These are phyloP conservation scores for Rhagologus leucostigma DNA, from an alignment of 2,113 vertebrate species.

Conservation along the genomic window DNA sequence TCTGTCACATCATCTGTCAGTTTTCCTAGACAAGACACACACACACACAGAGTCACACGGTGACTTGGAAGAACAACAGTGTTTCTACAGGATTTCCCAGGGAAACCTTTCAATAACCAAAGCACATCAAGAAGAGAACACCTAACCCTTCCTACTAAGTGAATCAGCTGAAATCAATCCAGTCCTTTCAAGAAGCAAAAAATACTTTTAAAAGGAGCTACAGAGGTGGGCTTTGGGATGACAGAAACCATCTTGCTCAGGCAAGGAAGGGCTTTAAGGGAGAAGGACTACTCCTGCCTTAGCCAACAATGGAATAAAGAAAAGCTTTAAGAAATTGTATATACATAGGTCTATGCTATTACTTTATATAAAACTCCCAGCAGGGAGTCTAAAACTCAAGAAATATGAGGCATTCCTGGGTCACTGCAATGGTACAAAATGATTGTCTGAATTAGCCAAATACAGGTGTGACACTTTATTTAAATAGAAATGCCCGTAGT, in stretches of 20 bases:
- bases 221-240: neutral
- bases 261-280: neutral
- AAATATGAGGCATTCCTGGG: neutral
- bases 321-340: neutral
- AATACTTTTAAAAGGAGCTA: neutral
- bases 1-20: constrained; percentile 85
- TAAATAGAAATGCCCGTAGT: neutral
- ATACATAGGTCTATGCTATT: neutral
- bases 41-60: neutral
- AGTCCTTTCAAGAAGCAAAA: neutral
- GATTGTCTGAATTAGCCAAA: neutral
- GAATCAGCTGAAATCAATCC: neutral
- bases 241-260: neutral
- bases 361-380: neutral
- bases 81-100: neutral
- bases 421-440: neutral
- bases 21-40: constrained; percentile 74
- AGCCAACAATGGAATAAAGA: neutral
- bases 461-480: neutral
- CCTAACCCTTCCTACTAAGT: neutral
- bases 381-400: neutral
- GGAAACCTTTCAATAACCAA: neutral
- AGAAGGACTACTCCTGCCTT: neutral
- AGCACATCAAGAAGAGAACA: neutral
- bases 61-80: neutral